Percentiles rank a stretch among this genome's conserved stretches.
phyloP scores from a whole-genome alignment of 1,140 invertebrate genomes.

The Bemisia tabaci region DNA sequence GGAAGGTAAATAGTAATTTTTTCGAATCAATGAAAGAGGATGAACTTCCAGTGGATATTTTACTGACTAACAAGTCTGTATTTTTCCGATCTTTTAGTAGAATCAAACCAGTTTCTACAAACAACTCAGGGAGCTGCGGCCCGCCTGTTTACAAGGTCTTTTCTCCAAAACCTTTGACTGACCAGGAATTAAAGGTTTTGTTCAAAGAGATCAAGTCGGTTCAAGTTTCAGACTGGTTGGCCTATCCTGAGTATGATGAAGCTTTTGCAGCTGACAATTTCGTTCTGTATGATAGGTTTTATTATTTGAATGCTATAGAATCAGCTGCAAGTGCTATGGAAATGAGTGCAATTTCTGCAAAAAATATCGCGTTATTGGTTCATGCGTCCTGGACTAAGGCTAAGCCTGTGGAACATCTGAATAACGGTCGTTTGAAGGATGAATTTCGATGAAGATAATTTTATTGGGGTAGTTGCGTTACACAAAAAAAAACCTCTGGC shows the following conservation, averaged over 20 bases:
- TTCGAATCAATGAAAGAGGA: conserved; percentile 31
- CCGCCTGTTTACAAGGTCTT: conserved; percentile 42
- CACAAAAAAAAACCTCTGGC: too few relatives aligned
- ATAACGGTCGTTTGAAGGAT: background rate
- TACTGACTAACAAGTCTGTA: conserved; percentile 36
- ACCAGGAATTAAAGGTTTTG: conserved; percentile 34
- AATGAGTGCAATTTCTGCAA: conserved; percentile 48
- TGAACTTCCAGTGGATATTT: conserved; percentile 30
- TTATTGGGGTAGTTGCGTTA: too few relatives aligned
- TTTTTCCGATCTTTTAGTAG: conserved; percentile 31
- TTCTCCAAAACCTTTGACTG: conserved; percentile 33
- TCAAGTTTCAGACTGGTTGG: conserved; percentile 38
- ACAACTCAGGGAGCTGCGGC: conserved; percentile 17
- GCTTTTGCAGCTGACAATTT: conserved; percentile 35
- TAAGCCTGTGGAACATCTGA: background rate
- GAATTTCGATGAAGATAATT: background rate
- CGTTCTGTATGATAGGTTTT: conserved; percentile 39
- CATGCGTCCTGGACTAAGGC: background rate
- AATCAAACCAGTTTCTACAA: conserved; percentile 30
- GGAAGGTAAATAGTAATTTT: conserved; percentile 33
- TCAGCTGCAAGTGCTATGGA: conserved; percentile 56
- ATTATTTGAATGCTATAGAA: conserved; percentile 53
- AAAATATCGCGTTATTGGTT: conserved; percentile 43
- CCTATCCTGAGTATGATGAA: conserved; percentile 45
- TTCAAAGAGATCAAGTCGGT: conserved; percentile 35